Percentiles rank a stretch among this genome's conserved stretches.
These are phyloP conservation scores for Oryzias woworae DNA, from an alignment of 2,113 vertebrate genomes.

Conservation along the genomic window DNA sequence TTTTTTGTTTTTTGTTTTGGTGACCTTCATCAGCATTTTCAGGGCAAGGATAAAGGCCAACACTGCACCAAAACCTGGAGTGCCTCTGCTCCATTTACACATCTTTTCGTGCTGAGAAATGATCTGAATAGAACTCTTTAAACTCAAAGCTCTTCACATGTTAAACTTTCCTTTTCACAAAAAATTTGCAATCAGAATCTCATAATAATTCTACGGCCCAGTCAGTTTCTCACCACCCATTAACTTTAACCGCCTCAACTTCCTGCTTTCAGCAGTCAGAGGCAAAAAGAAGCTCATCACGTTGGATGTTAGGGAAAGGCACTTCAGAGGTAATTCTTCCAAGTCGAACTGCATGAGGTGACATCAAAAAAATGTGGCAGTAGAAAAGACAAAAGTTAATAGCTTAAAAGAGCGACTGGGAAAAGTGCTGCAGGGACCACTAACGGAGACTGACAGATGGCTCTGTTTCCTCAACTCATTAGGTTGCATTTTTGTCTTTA, in stretches of 20 bases:
- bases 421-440: background rate
- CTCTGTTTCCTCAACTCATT: background rate
- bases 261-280: conserved; percentile 38
- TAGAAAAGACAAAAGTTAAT: conserved; percentile 12
- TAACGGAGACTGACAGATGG: background rate
- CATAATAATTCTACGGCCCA: conserved; percentile 11
- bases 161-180: conserved; percentile 31
- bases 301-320: conserved; percentile 26
- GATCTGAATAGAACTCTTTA: conserved; percentile 36
- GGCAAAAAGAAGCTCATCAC: conserved; percentile 38
- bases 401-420: background rate
- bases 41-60: conserved; percentile 2
- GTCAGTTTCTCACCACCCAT: background rate
- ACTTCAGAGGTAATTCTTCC: conserved; percentile 19
- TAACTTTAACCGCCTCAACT: conserved; percentile 19
- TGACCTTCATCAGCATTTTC: conserved; percentile 12
- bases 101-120: conserved; percentile 36
- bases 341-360: conserved; percentile 25
- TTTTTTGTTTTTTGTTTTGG: no score
- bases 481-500: background rate
- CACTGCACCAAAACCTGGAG: conserved; percentile 1
- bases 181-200: conserved; percentile 22
- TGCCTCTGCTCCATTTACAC: conserved; percentile 23
- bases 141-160: conserved; percentile 27
- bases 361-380: conserved; percentile 17